These are phyloP conservation scores for Brachyptera putata DNA, from an alignment of 2,888 invertebrate species.

Conservation along the genomic window DNA sequence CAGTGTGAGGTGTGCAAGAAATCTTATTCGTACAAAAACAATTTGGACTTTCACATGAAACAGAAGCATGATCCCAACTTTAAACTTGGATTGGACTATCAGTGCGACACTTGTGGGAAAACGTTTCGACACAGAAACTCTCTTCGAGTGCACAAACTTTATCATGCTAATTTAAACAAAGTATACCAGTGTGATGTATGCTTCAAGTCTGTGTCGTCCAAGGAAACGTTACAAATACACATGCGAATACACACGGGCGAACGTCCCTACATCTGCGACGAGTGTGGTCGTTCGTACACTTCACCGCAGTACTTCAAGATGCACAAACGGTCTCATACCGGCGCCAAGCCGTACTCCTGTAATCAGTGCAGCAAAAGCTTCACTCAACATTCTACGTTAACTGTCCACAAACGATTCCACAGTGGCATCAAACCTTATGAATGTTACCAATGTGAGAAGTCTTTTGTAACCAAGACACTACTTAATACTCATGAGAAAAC, in stretches of 20 bases:
- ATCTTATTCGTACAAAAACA: constrained; percentile 26
- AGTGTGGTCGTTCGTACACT: constrained; percentile 36
- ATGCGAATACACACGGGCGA: constrained; percentile 33
- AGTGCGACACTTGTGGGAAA: constrained; percentile 28
- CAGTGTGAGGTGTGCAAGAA: constrained; percentile 27
- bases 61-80: constrained; percentile 22
- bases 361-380: constrained; percentile 47
- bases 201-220: constrained; percentile 32
- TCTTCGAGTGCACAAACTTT: constrained; percentile 30
- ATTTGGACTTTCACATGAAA: constrained; percentile 25
- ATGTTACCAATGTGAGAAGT: constrained; percentile 43
- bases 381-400: constrained; percentile 45
- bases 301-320: constrained; percentile 46
- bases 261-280: constrained; percentile 26
- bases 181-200: constrained; percentile 33
- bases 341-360: constrained; percentile 53
- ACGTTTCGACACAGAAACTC: constrained; percentile 29
- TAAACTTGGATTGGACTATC: constrained; percentile 17
- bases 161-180: constrained; percentile 32
- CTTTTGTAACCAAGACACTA: constrained; percentile 41
- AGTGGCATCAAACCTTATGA: constrained; percentile 45
- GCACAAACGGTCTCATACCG: constrained; percentile 48
- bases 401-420: constrained; percentile 45
- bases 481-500: constrained; percentile 20
- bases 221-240: constrained; percentile 33